Percentiles rank a stretch among this genome's conserved stretches.
Conservation (phyloP, 2,888 invertebrate species). For the Liodrosophila aerea region DNA sequence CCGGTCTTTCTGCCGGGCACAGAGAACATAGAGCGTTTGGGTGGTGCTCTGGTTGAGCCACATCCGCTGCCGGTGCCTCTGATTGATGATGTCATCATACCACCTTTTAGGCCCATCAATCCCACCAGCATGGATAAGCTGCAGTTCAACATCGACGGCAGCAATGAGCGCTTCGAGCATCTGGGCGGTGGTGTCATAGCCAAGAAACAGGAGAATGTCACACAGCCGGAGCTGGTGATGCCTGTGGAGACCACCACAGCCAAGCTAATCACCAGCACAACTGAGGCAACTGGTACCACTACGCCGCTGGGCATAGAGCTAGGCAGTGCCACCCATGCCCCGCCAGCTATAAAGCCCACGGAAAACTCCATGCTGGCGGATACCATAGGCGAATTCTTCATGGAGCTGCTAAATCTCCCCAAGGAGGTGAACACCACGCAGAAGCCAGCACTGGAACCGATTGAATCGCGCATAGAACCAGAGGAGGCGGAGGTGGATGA, state of each 20-base stretch:
- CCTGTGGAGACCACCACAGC: conserved; percentile 32
- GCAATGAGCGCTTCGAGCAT: conserved; percentile 80
- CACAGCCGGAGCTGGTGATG: conserved; percentile 16
- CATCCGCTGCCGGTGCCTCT: conserved; percentile 87
- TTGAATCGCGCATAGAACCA: conserved; percentile 88
- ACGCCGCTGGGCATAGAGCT: conserved; percentile 19
- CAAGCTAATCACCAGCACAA: conserved; percentile 8
- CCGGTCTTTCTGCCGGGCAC: conserved; percentile 86
- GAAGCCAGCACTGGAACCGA: conserved; percentile 25
- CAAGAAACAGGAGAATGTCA: conserved; percentile 78
- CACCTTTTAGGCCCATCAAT: conserved; percentile 79
- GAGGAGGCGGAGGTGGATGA: conserved; percentile 67
- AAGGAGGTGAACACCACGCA: conserved; percentile 62
- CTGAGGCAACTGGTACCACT: conserved; percentile 4
- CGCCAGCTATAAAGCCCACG: conserved; percentile 32
- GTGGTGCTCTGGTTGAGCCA: conserved; percentile 85
- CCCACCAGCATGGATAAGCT: conserved; percentile 70
- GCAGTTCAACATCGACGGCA: conserved; percentile 71
- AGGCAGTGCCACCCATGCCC: conserved; percentile 23
- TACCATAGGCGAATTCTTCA: conserved; percentile 80
- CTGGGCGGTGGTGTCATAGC: conserved; percentile 82
- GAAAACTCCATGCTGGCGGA: conserved; percentile 76
- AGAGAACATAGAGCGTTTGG: conserved; percentile 86
- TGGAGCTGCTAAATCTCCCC: conserved; percentile 79
- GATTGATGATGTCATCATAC: conserved; percentile 80